phyloP scores from a whole-genome alignment of 2,888 invertebrate species.

The Erebia epiphron region DNA sequence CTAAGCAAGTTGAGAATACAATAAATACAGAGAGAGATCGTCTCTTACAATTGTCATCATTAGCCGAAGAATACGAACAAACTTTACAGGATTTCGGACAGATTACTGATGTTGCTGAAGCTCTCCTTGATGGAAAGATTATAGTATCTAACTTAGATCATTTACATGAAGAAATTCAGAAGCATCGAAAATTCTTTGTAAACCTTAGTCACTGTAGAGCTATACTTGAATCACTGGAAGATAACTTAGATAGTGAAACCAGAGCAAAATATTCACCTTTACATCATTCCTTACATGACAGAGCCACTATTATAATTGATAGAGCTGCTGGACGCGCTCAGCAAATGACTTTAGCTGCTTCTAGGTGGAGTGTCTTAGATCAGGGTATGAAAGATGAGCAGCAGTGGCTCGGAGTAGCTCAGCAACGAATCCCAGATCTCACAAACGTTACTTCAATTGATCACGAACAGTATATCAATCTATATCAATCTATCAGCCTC shows the following conservation, averaged over 20 bases:
- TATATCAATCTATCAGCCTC: constrained; percentile 90
- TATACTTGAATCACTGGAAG: constrained; percentile 92
- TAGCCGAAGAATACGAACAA: constrained; percentile 94
- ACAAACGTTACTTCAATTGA: constrained; percentile 91
- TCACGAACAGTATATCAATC: constrained; percentile 91
- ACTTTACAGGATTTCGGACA: constrained; percentile 93
- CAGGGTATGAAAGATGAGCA: constrained; percentile 92
- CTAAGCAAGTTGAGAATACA: constrained; percentile 86
- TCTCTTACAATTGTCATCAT: constrained; percentile 87
- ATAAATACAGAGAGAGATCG: constrained; percentile 89
- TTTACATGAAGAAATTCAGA: constrained; percentile 94
- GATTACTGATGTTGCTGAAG: constrained; percentile 92
- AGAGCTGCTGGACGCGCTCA: constrained; percentile 91
- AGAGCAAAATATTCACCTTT: constrained; percentile 87
- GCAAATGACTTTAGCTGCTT: constrained; percentile 92
- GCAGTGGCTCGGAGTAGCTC: constrained; percentile 92
- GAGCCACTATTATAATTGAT: constrained; percentile 90
- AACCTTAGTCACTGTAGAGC: constrained; percentile 94
- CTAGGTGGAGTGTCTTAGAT: constrained; percentile 91
- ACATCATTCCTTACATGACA: constrained; percentile 89
- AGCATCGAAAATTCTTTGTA: constrained; percentile 94
- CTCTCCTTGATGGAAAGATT: constrained; percentile 89
- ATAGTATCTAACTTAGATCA: constrained; percentile 89
- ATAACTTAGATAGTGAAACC: constrained; percentile 91
- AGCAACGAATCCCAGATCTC: constrained; percentile 92